A percentile compares a stretch with the other conserved stretches of the same genome.
Conservation (phyloP, 2,113 vertebrate species). For the Poeciliopsis prolifica region DNA sequence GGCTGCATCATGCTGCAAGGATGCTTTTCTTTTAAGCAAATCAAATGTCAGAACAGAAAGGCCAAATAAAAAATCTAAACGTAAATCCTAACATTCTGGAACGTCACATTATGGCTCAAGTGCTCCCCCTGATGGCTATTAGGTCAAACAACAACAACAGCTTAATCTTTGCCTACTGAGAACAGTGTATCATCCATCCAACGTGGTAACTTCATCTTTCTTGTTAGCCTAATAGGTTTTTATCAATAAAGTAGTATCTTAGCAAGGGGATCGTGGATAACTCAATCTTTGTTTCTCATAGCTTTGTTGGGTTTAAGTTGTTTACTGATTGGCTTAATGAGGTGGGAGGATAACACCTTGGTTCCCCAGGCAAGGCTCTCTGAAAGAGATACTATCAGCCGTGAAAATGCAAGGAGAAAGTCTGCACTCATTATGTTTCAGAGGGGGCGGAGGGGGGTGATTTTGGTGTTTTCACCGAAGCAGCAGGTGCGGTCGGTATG, state of each 20-base stretch:
- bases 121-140: constrained; percentile 38
- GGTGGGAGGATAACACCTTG: neutral
- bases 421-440: neutral
- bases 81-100: neutral
- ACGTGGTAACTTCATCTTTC: neutral
- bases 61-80: no score
- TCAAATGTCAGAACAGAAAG: no score
- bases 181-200: neutral
- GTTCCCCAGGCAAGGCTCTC: neutral
- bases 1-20: no score
- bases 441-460: neutral
- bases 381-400: constrained; percentile 26
- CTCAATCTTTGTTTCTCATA: neutral
- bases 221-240: neutral
- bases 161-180: no score
- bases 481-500: neutral
- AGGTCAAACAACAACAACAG: neutral
- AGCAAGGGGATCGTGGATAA: neutral
- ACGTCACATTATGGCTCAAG: neutral
- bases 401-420: constrained; percentile 9
- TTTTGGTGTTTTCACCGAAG: constrained; percentile 12
- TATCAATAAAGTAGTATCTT: neutral
- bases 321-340: constrained; percentile 9
- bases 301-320: constrained; percentile 3
- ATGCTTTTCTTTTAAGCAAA: no score